Evolutionary conservation across 2,113 vertebrate genomes (phyloP).

Genomic region (Saguinus imperator): DNA sequence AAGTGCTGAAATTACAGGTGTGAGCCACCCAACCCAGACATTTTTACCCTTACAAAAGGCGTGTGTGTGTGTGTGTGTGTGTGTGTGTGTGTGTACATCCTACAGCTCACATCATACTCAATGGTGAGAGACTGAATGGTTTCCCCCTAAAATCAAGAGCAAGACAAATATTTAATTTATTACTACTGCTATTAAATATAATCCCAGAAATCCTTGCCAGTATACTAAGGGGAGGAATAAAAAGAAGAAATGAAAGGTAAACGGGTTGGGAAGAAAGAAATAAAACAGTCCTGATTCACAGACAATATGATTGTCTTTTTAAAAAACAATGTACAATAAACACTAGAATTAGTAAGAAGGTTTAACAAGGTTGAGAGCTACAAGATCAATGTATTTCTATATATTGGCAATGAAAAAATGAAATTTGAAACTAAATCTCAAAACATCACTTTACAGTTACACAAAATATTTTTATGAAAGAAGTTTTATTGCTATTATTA

Average conservation of each 20-base stretch:
- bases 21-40: too few species aligned
- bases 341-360: not conserved
- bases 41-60: not conserved
- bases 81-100: too few species aligned
- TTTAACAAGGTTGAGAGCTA: not conserved
- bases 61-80: too few species aligned
- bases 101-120: not conserved
- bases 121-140: not conserved
- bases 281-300: not conserved
- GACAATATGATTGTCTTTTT: not conserved
- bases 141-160: not conserved
- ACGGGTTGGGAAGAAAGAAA: not conserved
- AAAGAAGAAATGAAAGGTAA: not conserved
- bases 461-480: not conserved
- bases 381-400: not conserved
- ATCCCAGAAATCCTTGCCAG: not conserved
- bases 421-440: not conserved
- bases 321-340: not conserved
- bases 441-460: not conserved
- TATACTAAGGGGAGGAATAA: too few species aligned
- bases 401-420: not conserved
- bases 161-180: not conserved
- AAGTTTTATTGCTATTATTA: not conserved
- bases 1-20: too few species aligned
- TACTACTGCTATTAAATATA: not conserved